Evolutionary conservation across 2,888 invertebrate species (phyloP), one percentile per base, ranked within the genome.

Genomic region (Anagyrus pseudococci): DNA sequence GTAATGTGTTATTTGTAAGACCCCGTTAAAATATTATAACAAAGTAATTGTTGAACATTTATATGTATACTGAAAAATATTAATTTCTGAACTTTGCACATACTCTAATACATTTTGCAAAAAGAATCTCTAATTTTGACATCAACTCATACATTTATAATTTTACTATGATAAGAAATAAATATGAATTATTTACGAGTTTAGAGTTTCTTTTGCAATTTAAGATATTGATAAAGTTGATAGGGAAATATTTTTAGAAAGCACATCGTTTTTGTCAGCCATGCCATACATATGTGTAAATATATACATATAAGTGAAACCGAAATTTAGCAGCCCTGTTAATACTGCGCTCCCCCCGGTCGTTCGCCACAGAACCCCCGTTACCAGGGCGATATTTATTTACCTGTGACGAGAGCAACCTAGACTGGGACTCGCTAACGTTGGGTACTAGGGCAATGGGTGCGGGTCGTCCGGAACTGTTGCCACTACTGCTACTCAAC

Each of bases 371-470:
- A 48, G 33, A 47, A 48, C 15, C 20, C 33, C 40, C 46, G 2
- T 37, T 40, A 48, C 54, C 49, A 22, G 56, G 40, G 47, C 54
- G 56, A 62, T 62, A 58, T 55, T 58, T 52, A 77, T 74, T 78
- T 77, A 78, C 77, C 77, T 78, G 77, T 74, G 73, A 74, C 58
- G 75, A 75, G 71, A 77, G 74, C 71, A 78, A 77, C 74, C 76
- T 77, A 78, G 75, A 77, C 70, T 74, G 77, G 72, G 75, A 74
- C 79, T 84, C 81, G 75, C 83, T 82, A 77, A 85, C 78, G 79
- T 84, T 84, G 76, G 84, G 83, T 77, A 84, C 82, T 77, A 84
- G 82, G 75, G 84, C 81, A 77, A 84, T 83, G 73, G 84, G 83
- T 70, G 80, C 78, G 73, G 81, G 78, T 72, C 78, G 77, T 73